Evolutionary conservation across 2,113 vertebrate genomes (phyloP).

Genomic region (Oxygymnocypris stewartii): DNA sequence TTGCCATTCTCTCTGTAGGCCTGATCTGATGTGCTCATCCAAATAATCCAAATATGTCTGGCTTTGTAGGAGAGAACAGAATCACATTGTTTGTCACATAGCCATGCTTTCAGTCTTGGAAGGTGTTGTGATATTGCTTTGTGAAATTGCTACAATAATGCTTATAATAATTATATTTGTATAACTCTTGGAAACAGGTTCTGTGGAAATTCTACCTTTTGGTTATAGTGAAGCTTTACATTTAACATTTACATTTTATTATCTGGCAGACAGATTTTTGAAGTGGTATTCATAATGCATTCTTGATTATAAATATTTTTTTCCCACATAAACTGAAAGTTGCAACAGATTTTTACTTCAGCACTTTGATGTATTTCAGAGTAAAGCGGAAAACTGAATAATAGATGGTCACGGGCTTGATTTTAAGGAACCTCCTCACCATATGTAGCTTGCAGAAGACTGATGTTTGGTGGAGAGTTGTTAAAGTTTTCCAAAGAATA

Average conservation of each 20-base stretch:
- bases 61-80: slow-evolving; percentile 32
- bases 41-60: slow-evolving; percentile 71
- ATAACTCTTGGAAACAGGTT: background rate
- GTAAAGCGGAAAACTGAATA: background rate
- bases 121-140: slow-evolving; percentile 11
- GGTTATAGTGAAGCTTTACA: background rate
- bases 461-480: background rate
- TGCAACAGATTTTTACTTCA: background rate
- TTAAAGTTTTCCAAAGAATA: too few relatives aligned
- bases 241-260: background rate
- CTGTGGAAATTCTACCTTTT: background rate
- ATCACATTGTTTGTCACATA: slow-evolving; percentile 15
- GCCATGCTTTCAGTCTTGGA: slow-evolving; percentile 1
- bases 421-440: background rate
- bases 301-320: background rate
- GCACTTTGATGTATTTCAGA: background rate
- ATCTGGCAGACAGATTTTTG: background rate
- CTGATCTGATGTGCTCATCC: slow-evolving; percentile 41
- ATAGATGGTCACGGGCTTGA: background rate
- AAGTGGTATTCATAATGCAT: background rate
- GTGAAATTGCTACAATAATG: background rate
- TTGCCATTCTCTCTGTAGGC: slow-evolving; percentile 50
- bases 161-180: background rate
- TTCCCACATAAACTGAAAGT: background rate
- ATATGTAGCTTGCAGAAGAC: background rate